A percentile compares a stretch with the other conserved stretches of the same genome.
Conservation (phyloP, 2,797 vertebrate species). For the Arremon aurantiirostris region DNA sequence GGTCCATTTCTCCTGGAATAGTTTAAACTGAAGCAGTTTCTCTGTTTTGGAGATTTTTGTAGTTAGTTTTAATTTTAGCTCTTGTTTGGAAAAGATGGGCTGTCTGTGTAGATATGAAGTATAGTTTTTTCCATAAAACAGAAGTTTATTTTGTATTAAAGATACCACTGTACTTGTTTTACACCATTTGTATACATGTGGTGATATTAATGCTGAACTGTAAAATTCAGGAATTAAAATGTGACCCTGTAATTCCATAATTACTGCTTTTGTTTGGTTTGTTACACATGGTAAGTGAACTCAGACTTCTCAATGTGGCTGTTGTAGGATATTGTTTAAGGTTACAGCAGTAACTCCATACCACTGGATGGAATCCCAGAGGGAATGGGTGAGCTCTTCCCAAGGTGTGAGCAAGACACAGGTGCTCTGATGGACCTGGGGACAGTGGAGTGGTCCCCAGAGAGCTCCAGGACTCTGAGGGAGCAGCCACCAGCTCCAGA, state of each 20-base stretch:
- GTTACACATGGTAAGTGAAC: conserved; percentile 62
- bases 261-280: conserved; percentile 76
- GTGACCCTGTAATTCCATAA: conserved; percentile 91
- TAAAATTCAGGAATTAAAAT: conserved; percentile 97
- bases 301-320: conserved; percentile 42
- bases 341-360: neutral
- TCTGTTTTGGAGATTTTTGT: conserved; percentile 80
- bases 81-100: conserved; percentile 83
- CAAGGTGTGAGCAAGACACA: rapidly evolving
- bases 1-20: conserved; percentile 82
- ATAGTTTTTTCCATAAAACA: conserved; percentile 87
- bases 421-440: neutral
- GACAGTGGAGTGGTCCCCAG: neutral
- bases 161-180: conserved; percentile 93
- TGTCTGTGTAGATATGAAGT: conserved; percentile 85
- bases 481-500: neutral
- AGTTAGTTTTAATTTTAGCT: conserved; percentile 83
- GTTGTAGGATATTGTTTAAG: conserved; percentile 28
- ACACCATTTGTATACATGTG: conserved; percentile 98
- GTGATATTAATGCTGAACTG: conserved; percentile 87
- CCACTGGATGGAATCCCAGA: neutral
- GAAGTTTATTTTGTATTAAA: conserved; percentile 96
- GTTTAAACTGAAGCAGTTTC: conserved; percentile 77
- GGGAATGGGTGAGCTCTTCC: neutral
- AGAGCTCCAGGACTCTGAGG: neutral